These are phyloP conservation scores for Pleuronectes platessa DNA, from an alignment of 2,113 vertebrate species.

Conservation along the genomic window DNA sequence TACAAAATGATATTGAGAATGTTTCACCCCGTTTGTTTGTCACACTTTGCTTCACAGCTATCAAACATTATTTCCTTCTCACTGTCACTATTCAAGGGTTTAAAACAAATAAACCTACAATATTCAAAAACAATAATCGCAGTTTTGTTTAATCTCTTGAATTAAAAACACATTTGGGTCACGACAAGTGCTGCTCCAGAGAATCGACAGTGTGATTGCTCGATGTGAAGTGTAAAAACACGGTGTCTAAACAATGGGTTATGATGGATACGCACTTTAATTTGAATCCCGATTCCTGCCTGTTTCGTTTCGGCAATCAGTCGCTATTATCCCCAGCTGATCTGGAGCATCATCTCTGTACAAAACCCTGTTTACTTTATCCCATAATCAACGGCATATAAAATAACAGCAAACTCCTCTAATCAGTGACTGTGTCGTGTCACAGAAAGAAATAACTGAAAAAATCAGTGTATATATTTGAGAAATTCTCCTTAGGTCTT, in stretches of 20 bases:
- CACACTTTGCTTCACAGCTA: neutral
- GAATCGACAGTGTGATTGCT: slow-evolving; percentile 12
- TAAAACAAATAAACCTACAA: neutral
- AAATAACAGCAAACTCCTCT: too few species aligned
- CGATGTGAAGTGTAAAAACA: neutral
- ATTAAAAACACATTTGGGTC: neutral
- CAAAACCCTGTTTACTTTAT: too few species aligned
- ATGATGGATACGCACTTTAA: slow-evolving; percentile 36
- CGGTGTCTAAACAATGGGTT: slow-evolving; percentile 33
- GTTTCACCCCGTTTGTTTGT: neutral
- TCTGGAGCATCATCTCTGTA: neutral
- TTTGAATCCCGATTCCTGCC: slow-evolving; percentile 8
- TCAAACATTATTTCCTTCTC: neutral
- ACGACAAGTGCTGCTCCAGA: neutral
- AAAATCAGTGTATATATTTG: too few species aligned
- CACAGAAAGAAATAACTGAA: too few species aligned
- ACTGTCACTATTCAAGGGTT: neutral
- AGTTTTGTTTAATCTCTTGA: neutral
- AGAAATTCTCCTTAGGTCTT: too few species aligned
- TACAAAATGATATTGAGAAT: neutral
- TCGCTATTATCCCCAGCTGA: slow-evolving; percentile 24
- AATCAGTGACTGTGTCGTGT: too few species aligned
- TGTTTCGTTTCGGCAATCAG: slow-evolving; percentile 48
- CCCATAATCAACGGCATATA: too few species aligned
- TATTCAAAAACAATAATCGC: neutral